Percentiles rank a stretch among this genome's conserved stretches.
Conservation (phyloP, 2,113 vertebrate genomes). For the Chlamydotis undulata region DNA sequence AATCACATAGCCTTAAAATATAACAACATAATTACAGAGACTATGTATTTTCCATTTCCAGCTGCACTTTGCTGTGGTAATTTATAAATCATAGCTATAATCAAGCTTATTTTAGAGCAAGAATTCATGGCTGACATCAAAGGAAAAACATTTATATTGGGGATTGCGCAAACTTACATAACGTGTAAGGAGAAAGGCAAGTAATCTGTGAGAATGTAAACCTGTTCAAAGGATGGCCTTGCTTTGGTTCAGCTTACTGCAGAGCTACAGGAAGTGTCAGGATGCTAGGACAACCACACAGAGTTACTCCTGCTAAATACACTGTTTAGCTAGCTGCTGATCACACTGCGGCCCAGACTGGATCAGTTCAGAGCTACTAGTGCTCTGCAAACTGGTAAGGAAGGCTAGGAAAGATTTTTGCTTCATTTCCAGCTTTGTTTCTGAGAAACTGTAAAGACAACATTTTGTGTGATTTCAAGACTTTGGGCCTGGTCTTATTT, state of each 20-base stretch:
- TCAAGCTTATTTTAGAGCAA: neutral
- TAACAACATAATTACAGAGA: conserved; percentile 19
- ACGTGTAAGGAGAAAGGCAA: neutral
- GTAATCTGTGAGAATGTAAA: neutral
- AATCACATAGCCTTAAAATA: conserved; percentile 27
- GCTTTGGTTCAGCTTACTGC: neutral
- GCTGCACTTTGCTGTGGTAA: conserved; percentile 24
- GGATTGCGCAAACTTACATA: neutral
- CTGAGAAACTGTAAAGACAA: neutral
- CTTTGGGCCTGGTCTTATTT: neutral
- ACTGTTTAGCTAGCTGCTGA: neutral
- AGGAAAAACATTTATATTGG: neutral
- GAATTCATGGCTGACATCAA: conserved; percentile 28
- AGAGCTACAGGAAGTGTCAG: neutral
- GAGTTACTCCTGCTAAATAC: neutral
- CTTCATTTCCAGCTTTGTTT: neutral
- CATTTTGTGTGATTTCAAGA: neutral
- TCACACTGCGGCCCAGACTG: neutral
- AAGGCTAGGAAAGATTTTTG: neutral
- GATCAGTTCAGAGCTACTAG: neutral
- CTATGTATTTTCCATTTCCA: conserved; percentile 14
- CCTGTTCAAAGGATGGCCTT: neutral
- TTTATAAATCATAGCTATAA: conserved; percentile 29
- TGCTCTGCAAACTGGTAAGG: neutral
- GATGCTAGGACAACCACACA: neutral